A percentile compares a stretch with the other conserved stretches of the same genome.
These are phyloP conservation scores for Orchestes rusci DNA, from an alignment of 2,888 invertebrate species.

Conservation along the genomic window DNA sequence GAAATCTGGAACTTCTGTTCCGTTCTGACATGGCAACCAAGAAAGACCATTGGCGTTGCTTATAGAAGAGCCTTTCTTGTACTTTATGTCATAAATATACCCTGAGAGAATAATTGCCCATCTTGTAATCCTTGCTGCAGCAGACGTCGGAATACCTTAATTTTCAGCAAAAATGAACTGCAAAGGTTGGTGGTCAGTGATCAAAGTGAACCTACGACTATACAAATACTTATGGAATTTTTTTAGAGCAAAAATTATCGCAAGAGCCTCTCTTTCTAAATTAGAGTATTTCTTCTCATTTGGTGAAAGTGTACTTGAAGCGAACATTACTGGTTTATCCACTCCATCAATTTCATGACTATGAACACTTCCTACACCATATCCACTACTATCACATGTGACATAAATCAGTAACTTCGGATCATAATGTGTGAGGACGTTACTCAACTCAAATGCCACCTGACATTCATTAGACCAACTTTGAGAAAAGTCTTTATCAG, in stretches of 20 bases:
- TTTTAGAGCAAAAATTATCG: neutral
- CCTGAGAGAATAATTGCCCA: neutral
- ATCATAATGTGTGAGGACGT: conserved; percentile 5
- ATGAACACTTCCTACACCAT: conserved; percentile 27
- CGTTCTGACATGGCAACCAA: neutral
- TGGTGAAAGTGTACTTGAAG: conserved; percentile 1
- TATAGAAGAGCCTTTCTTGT: neutral
- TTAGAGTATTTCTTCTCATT: neutral
- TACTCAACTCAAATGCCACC: neutral
- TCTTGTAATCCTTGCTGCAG: neutral
- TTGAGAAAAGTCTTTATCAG: neutral
- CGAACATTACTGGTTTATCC: conserved; percentile 17
- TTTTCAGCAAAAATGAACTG: neutral
- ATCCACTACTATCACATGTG: conserved; percentile 26
- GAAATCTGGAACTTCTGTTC: conserved; percentile 3
- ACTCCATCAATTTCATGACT: no score
- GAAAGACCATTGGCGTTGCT: conserved; percentile 4
- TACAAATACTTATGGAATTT: neutral
- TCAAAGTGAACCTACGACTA: neutral
- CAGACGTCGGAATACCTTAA: neutral
- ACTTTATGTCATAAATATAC: neutral
- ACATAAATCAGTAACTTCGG: conserved; percentile 22
- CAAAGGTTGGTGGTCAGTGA: neutral
- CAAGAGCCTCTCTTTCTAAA: neutral
- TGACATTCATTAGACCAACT: conserved; percentile 6